Evolutionary conservation across 2,113 vertebrate genomes (phyloP), one percentile per base, ranked within the genome.

Genomic region (Catagonus wagneri): DNA sequence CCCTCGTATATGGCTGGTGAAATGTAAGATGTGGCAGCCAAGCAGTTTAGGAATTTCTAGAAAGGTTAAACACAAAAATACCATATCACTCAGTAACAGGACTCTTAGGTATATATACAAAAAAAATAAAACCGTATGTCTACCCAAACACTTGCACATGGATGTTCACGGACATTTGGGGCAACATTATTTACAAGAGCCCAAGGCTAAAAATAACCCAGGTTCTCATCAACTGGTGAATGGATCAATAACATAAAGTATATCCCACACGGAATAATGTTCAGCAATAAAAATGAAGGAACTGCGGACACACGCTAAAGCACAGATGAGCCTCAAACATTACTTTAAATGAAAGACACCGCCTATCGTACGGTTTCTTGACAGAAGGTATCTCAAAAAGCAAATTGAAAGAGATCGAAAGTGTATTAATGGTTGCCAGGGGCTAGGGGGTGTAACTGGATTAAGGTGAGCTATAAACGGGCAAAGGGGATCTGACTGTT

Each of bases 11-110:
- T 14, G 36, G 17, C 34, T 56, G 25, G 19, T 52, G 19, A 44
- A 50, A 79, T 14, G 4, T 1, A 19, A 78, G 0, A 16, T 23
- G 60, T 22, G 27, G 3, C 12, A 85, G 61, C 10, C 32, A 90
- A 95, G 74, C 22, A 90, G 10, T 36, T 52, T 81, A 8, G 25
- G 23, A 74, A 5, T 93, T 78, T 72, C 56, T 88, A 39, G 68
- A 89, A 85, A 60, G 44, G 2, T 50, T 32, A 78, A 83, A 83
- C 14, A 75, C 32, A 76, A 93, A 85, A 72, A 75, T 16, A 27
- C 20, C 50, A 0, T 4, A 23, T 20, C 54, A 95, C 9, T 1
- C n/a, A 96, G 60, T 25, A 92, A 66, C 71, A 80, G 12, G 7
- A 44, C 17, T 34, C n/a, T 12, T 63, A 76, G 11, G 9, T 22